Base-by-base conservation (phyloP, 2,797 vertebrate genomes). In the Mormyrops boulengeri region DNA sequence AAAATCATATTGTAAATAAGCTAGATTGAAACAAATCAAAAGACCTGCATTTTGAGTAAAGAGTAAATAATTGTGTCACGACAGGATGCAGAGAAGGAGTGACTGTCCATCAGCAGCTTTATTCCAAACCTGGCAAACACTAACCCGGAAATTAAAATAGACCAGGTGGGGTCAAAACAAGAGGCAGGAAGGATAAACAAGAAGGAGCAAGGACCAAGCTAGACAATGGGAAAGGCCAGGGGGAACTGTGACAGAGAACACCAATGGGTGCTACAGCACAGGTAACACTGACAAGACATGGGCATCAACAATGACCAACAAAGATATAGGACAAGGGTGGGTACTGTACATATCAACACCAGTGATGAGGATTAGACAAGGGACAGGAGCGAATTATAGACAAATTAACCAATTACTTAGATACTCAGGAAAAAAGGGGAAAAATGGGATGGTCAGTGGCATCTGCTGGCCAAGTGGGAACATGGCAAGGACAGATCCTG, bases 21-120 rank as follows among this genome's bases (percentile, higher is more conserved):
- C 60, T 9, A 88, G 84, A 90, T 91, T 89, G 91, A 92, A 88
- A 50, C 85, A 50, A 77, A 92, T 92, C 91, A 77, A 91, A 90
- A 88, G 88, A 34, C 66, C 41, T 85, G 88, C 91, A 91, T 91
- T 89, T 50, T 49, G 69, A 55, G 69, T 12, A 8, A 88, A 87
- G 38, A 19, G 88, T 69, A 69, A 69, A 69, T 69, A 69, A 30
- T 34, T 34, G 66, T 73, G 11, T 34, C 66, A 14, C 38, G 66
- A 12, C 66, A 30, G 66, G 3, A 69, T 26, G 9, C 11, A 30
- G 26, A 9, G 22, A 30, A 69, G 62, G 30, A 34, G 66, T 34
- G 26, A 69, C 1, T 1, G 1, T 2, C 11, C 66, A 14, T 14
- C 30, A 14, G 30, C 66, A 73, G 30, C 30, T 34, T 38, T 73